A percentile compares a stretch with the other conserved stretches of the same genome.
These are phyloP conservation scores for Coleophora deauratella DNA, from an alignment of 2,888 invertebrate genomes.

Conservation along the genomic window DNA sequence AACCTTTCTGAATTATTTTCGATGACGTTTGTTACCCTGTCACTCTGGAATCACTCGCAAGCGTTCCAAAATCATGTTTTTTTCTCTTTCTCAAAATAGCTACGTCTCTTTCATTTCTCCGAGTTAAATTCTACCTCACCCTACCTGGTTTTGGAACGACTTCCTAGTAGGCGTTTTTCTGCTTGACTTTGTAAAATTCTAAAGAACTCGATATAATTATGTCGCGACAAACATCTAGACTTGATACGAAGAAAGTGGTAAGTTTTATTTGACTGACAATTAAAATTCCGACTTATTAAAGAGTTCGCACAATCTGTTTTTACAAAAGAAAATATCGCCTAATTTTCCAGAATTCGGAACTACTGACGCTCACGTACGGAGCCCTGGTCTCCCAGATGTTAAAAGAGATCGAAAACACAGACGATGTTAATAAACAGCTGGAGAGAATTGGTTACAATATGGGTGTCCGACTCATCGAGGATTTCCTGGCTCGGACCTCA, in stretches of 20 bases:
- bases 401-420: conserved; percentile 96
- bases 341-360: conserved; percentile 87
- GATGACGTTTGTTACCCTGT: too few relatives aligned
- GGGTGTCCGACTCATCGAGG: conserved; percentile 97
- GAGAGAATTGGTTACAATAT: conserved; percentile 98
- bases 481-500: conserved; percentile 94
- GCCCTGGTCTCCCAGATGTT: conserved; percentile 97
- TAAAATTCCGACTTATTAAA: neutral
- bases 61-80: too few relatives aligned
- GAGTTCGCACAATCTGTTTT: neutral
- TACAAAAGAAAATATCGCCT: neutral
- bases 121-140: too few relatives aligned
- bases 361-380: conserved; percentile 98
- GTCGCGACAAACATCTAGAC: conserved; percentile 80
- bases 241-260: conserved; percentile 87
- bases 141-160: too few relatives aligned
- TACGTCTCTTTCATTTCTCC: too few relatives aligned
- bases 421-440: conserved; percentile 97
- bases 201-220: conserved; percentile 43
- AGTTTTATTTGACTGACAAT: conserved; percentile 26
- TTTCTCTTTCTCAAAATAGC: too few relatives aligned
- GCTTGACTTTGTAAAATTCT: conserved; percentile 6
- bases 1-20: too few relatives aligned
- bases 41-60: too few relatives aligned
- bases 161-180: too few relatives aligned